These are phyloP conservation scores for Dryas iulia DNA, from an alignment of 1,140 invertebrate genomes.

Conservation along the genomic window DNA sequence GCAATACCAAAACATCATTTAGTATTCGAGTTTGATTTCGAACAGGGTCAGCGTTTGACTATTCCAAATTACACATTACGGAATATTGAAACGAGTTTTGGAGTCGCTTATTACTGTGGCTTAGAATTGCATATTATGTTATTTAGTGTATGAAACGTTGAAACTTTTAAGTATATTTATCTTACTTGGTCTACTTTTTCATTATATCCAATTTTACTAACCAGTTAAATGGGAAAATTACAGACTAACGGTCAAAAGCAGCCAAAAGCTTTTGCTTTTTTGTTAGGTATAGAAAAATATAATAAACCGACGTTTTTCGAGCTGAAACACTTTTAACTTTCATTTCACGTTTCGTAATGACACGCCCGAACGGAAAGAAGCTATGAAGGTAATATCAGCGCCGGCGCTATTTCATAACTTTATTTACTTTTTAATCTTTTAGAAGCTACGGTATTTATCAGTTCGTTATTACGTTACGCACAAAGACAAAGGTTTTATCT, in stretches of 20 bases:
- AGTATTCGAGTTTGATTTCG: constrained; percentile 54
- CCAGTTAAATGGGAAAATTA: neutral
- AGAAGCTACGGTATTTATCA: neutral
- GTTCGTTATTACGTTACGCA: neutral
- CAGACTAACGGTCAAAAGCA: too few relatives aligned
- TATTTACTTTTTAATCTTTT: constrained; percentile 40
- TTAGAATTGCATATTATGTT: neutral
- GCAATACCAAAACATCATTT: constrained; percentile 69
- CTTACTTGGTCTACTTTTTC: too few relatives aligned
- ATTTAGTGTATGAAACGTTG: too few relatives aligned
- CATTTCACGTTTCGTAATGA: constrained; percentile 76
- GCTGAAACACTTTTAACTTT: constrained; percentile 67
- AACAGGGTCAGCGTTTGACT: constrained; percentile 45
- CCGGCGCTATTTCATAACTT: constrained; percentile 53
- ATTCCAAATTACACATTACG: constrained; percentile 1
- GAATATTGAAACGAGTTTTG: neutral
- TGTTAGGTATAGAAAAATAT: neutral
- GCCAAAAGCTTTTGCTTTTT: neutral
- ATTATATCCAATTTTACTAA: neutral
- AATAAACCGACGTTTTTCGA: constrained; percentile 50
- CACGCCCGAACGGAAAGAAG: constrained; percentile 60
- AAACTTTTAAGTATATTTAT: too few relatives aligned
- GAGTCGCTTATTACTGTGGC: neutral
- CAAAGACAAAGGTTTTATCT: constrained; percentile 12
- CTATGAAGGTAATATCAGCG: constrained; percentile 43